phyloP scores from a whole-genome alignment of 1,140 invertebrate species.

The Dendroctonus valens region DNA sequence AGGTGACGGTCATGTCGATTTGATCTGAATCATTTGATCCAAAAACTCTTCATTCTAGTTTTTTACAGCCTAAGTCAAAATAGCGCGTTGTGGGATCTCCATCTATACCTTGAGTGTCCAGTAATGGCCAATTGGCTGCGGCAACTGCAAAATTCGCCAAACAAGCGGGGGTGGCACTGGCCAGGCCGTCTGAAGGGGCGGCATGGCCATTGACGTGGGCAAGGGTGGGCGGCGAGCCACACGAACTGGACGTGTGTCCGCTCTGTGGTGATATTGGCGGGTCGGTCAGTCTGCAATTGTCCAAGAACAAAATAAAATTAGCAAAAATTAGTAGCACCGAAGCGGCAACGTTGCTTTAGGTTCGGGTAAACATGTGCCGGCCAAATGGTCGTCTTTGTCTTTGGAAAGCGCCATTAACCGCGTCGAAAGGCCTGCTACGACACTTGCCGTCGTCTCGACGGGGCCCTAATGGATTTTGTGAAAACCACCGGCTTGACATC shows the following conservation, averaged over 20 bases:
- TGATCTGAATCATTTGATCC: too few relatives aligned
- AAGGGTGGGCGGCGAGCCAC: constrained; percentile 43
- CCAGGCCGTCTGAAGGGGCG: constrained; percentile 40
- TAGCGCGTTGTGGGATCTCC: too few relatives aligned
- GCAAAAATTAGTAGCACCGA: constrained; percentile 1
- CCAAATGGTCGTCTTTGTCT: constrained; percentile 27
- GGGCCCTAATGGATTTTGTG: constrained; percentile 24
- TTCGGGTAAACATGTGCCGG: constrained; percentile 16
- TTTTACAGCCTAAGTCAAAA: too few relatives aligned
- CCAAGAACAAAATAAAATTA: not conserved
- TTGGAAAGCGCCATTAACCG: constrained; percentile 24
- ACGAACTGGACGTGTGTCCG: constrained; percentile 47
- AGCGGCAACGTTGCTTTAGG: not conserved
- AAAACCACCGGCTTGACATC: constrained; percentile 16
- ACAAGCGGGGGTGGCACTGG: constrained; percentile 39
- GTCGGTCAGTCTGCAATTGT: constrained; percentile 41
- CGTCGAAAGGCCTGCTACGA: constrained; percentile 10
- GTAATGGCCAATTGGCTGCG: constrained; percentile 36
- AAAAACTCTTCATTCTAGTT: too few relatives aligned
- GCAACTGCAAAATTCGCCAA: constrained; percentile 38
- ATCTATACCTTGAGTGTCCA: constrained; percentile 36
- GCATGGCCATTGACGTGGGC: constrained; percentile 38
- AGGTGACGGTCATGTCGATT: too few relatives aligned
- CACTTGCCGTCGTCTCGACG: constrained; percentile 23
- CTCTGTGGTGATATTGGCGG: constrained; percentile 47